Conservation (phyloP, 1,140 invertebrate species). For the Chironomus tepperi region DNA sequence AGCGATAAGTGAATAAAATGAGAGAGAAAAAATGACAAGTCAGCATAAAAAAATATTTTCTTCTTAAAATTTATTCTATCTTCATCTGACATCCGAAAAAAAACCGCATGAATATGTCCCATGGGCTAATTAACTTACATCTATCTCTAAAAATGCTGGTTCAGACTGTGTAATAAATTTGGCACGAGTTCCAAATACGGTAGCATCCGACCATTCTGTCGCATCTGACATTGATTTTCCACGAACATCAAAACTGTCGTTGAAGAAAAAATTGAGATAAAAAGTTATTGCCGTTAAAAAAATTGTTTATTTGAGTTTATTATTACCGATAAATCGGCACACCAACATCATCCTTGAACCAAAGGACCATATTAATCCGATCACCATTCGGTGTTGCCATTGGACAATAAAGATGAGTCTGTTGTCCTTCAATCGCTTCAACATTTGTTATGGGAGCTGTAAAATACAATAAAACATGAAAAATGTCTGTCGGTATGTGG, state of each 20-base stretch:
- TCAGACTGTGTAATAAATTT: conserved; percentile 57
- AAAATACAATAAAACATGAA: conserved; percentile 29
- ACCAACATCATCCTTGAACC: conserved; percentile 48
- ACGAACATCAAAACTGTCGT: conserved; percentile 53
- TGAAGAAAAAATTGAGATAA: neutral
- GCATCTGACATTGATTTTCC: conserved; percentile 55
- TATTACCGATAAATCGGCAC: conserved; percentile 50
- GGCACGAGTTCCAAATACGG: conserved; percentile 61
- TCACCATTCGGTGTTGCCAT: conserved; percentile 44
- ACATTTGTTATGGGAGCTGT: conserved; percentile 42
- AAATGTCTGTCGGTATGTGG: neutral
- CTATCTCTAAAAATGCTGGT: conserved; percentile 54
- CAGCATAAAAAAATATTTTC: neutral
- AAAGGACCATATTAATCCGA: conserved; percentile 47
- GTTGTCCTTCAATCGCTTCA: conserved; percentile 43
- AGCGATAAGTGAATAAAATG: neutral
- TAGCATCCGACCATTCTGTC: conserved; percentile 58
- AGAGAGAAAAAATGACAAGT: neutral
- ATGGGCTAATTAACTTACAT: conserved; percentile 22
- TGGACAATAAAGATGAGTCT: conserved; percentile 48
- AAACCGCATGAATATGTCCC: neutral
- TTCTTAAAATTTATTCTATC: too few relatives aligned
- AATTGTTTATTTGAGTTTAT: neutral
- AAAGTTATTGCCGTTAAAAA: neutral
- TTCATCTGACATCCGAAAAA: neutral